Conservation (phyloP, 1,140 invertebrate species). For the Acyrthosiphon pisum region DNA sequence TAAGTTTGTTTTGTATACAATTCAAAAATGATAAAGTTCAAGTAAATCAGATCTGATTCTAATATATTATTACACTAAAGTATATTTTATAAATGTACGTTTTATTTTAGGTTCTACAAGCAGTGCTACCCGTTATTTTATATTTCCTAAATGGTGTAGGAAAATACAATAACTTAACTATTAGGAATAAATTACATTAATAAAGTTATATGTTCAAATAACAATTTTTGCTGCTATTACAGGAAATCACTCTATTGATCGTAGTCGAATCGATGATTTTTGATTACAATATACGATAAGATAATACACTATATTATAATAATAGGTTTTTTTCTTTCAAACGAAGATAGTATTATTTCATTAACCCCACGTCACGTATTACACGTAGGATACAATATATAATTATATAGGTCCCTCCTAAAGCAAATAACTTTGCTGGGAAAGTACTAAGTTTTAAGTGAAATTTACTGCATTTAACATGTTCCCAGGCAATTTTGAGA, state of each 20-base stretch:
- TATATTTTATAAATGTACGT: too few species aligned
- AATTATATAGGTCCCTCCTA: not conserved
- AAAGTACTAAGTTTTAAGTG: not conserved
- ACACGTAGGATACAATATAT: not conserved
- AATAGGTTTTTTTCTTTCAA: not conserved
- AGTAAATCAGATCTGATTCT: not conserved
- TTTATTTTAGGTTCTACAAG: too few species aligned
- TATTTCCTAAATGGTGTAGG: too few species aligned
- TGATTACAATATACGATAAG: not conserved
- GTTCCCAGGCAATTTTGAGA: not conserved
- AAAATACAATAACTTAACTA: too few species aligned
- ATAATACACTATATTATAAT: not conserved
- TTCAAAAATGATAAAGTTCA: not conserved
- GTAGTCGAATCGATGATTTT: not conserved
- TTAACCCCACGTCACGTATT: not conserved
- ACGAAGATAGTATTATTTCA: not conserved
- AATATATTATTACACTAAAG: not conserved
- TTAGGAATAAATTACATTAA: too few species aligned
- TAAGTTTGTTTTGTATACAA: not conserved
- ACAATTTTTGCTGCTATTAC: not conserved
- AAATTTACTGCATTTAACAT: not conserved
- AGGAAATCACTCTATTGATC: not conserved
- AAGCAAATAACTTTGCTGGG: conserved; percentile 20
- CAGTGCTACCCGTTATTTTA: too few species aligned
- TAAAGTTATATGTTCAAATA: not conserved